Evolutionary conservation across 2,888 invertebrate genomes (phyloP).

Genomic region (Cephus rjabovi): DNA sequence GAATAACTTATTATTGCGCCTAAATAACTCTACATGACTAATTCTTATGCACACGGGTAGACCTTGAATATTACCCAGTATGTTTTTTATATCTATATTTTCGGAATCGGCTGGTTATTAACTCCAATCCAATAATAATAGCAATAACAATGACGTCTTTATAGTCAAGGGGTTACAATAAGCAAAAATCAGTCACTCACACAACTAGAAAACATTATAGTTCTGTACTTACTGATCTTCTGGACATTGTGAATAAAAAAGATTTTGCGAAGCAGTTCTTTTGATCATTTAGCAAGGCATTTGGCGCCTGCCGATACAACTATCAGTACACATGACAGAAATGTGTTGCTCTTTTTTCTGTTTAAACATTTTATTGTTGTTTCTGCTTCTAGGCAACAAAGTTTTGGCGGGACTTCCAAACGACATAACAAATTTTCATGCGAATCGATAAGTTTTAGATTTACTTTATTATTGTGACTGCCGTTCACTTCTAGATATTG

Average conservation of each 20-base stretch:
- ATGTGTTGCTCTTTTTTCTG: not conserved
- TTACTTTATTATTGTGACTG: not conserved
- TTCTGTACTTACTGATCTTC: not conserved
- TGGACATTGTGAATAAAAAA: not conserved
- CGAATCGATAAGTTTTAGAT: not conserved
- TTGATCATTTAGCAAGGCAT: not conserved
- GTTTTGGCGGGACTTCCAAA: not conserved
- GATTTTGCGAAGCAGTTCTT: not conserved
- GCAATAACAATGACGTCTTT: not conserved
- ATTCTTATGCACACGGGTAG: not conserved
- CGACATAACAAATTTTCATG: not conserved
- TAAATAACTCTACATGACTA: not conserved
- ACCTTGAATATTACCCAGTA: not conserved
- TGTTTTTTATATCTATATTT: not conserved
- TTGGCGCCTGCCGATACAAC: not conserved
- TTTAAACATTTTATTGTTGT: not conserved
- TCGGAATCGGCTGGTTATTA: not conserved
- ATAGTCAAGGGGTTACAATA: not conserved
- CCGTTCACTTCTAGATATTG: not conserved
- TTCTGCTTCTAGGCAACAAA: not conserved
- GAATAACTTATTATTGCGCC: not conserved
- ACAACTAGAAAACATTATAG: not conserved
- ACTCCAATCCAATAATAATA: not conserved
- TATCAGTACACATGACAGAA: not conserved
- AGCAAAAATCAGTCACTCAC: not conserved